Percentiles rank a stretch among this genome's conserved stretches.
Conservation (phyloP, 2,888 invertebrate genomes). For the Drosophila maculinotata region DNA sequence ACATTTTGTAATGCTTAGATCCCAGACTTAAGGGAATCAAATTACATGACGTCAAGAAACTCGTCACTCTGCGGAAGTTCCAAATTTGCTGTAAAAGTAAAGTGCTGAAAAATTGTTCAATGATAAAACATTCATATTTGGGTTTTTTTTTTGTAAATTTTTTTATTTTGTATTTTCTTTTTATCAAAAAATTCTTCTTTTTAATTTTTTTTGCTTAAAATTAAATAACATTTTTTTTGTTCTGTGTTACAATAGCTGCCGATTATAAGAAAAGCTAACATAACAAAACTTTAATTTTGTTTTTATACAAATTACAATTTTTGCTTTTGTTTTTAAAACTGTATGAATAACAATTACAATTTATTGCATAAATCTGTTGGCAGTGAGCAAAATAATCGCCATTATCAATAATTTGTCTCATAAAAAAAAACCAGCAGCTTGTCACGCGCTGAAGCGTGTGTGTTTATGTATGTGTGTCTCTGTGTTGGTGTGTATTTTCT, state of each 20-base stretch:
- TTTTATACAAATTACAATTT: conserved; percentile 58
- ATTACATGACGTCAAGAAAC: conserved; percentile 38
- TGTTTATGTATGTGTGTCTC: conserved; percentile 22
- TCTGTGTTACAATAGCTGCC: conserved; percentile 26
- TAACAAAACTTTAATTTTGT: conserved; percentile 76
- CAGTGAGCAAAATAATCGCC: conserved; percentile 50
- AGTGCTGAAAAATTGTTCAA: conserved; percentile 40
- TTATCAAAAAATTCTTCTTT: conserved; percentile 56
- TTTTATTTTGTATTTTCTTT: conserved; percentile 30
- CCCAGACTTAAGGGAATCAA: conserved; percentile 26
- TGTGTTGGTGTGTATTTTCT: conserved; percentile 25
- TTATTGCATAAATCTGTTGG: conserved; percentile 39
- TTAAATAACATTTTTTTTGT: conserved; percentile 65
- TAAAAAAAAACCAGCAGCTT: conserved; percentile 55
- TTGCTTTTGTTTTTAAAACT: conserved; percentile 12
- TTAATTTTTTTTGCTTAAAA: conserved; percentile 58
- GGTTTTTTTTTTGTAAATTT: conserved; percentile 3
- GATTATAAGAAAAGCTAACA: conserved; percentile 70
- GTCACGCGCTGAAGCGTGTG: conserved; percentile 64
- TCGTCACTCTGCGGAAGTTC: conserved; percentile 10
- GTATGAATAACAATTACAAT: conserved; percentile 29
- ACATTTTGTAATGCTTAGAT: background rate
- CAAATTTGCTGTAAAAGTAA: conserved; percentile 18
- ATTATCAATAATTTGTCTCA: conserved; percentile 55
- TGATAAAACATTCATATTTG: conserved; percentile 37